Evolutionary conservation across 2,113 vertebrate species (phyloP), one percentile per base, ranked within the genome.

Genomic region (Otolemur garnettii): DNA sequence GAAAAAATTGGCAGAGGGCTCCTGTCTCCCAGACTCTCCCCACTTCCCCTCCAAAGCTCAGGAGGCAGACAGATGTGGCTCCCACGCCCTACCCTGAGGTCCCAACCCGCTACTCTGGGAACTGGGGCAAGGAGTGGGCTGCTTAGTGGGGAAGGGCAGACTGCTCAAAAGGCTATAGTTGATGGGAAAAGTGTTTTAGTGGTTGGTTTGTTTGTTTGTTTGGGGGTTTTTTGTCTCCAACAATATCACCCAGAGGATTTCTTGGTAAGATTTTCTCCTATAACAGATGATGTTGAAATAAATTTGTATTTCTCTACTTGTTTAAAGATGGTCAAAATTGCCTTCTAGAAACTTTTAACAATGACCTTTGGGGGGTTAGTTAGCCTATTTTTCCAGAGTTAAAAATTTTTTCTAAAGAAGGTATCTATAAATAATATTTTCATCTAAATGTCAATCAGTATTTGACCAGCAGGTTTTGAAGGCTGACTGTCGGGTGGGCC

Each of bases 1-100:
- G 7, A 64, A 28, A 75, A 18, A 4, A 1, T 17, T 19, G 35
- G 35, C 6, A 10, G 7, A 1, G 24, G 28, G 7, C 33, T 26
- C 66, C 6, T n/a, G 38, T 17, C 38, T 4, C 18, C 3, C 18
- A 71, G 1, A 26, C 33, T 35, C 18, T 74, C 21, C 7, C 0
- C 0, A 8, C 28, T 78, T 64, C 35, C 60, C 2, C 0, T 13
- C 19, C 17, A 21, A 30, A 30, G 35, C 26, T n/a, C 19, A 35
- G 50, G 28, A 13, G 7, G 30, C 19, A 2, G 21, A 28, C 15
- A n/a, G 38, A 24, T 5, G 4, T 14, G 69, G n/a, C 45, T 35
- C 5, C 8, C 35, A 66, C 0, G 0, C 26, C 6, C 59, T 17
- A 3, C 2, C 7, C 50, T 30, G 5, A 77, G 42, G 38, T 30